Conservation (phyloP, 1,140 invertebrate species). For the Chlorops oryzae region DNA sequence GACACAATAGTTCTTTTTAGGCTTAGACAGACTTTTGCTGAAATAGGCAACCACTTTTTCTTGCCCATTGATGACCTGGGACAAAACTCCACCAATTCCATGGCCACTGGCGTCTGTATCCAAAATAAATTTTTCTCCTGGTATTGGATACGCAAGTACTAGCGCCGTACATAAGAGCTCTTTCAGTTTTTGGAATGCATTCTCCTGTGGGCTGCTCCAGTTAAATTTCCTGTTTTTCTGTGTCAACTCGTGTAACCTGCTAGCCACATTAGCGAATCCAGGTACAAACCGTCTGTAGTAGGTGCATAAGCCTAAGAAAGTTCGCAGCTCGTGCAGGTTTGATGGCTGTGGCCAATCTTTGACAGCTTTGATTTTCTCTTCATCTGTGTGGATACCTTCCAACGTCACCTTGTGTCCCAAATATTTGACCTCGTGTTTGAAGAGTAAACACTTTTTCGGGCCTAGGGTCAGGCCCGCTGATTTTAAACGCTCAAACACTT, state of each 20-base stretch:
- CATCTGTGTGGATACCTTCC: conserved; percentile 3
- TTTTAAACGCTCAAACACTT: conserved; percentile 1
- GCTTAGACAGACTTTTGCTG: conserved; percentile 39
- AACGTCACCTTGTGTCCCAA: conserved; percentile 1
- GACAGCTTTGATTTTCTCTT: conserved; percentile 4
- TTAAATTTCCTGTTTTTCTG: no score
- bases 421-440: no score
- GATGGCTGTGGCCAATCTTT: background rate
- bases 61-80: conserved; percentile 19
- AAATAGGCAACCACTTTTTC: conserved; percentile 30
- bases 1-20: conserved; percentile 27
- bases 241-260: no score
- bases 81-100: conserved; percentile 19
- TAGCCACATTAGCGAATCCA: no score
- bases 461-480: background rate
- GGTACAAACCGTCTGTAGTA: no score
- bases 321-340: background rate
- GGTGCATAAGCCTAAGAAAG: conserved; percentile 2
- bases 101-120: conserved; percentile 23
- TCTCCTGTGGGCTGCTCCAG: no score
- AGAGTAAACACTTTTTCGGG: background rate
- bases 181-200: no score
- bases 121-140: conserved; percentile 17
- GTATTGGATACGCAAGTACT: conserved; percentile 3
- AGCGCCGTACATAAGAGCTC: background rate